Base-by-base conservation (phyloP, 2,888 invertebrate species). In the Caenorhabditis imperialis region DNA sequence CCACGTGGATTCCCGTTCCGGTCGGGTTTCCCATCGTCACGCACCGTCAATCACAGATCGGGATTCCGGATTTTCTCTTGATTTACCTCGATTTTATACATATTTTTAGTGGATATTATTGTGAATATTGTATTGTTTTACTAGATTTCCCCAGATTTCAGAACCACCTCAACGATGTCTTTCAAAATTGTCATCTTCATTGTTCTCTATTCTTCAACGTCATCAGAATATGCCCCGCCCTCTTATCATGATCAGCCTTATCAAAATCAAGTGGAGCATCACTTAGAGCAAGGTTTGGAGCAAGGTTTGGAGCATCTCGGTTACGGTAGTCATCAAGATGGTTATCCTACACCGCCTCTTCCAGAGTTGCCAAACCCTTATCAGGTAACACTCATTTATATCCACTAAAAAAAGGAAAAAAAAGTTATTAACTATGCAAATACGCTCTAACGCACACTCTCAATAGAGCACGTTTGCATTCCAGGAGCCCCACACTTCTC, bases 1-100 rank as follows among this genome's bases (percentile, higher is more conserved):
- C 6, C 30, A 6, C 30, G 7, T 30, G 7, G 30, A 7, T 30
- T 30, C 30, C 6, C 6, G 14, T 44, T 22, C 44, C 20, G 10
- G 22, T 42, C 3, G 8, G 12, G 12, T 20, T 22, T 14, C 14
- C 45, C 20, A 42, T 14, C 54, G 65, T 65, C 50, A 65, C 47
- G 57, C 55, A 42, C 35, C 65, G 50, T 65, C 65, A 65, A 65
- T 65, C 65, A 65, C 65, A 54, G 47, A 40, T 30, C 12, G 18
- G 16, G 18, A 8, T 23, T 53, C 51, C 51, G 51, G 51, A 53
- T 53, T 47, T 44, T 5, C 40, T 10, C n/a, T n/a, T n/a, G n/a
- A n/a, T n/a, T n/a, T n/a, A n/a, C n/a, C n/a, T n/a, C n/a, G n/a
- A n/a, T n/a, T n/a, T n/a, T n/a, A n/a, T n/a, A n/a, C n/a, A n/a